These are phyloP conservation scores for Montifringilla adamsi DNA, from an alignment of 2,113 vertebrate genomes.

Conservation along the genomic window DNA sequence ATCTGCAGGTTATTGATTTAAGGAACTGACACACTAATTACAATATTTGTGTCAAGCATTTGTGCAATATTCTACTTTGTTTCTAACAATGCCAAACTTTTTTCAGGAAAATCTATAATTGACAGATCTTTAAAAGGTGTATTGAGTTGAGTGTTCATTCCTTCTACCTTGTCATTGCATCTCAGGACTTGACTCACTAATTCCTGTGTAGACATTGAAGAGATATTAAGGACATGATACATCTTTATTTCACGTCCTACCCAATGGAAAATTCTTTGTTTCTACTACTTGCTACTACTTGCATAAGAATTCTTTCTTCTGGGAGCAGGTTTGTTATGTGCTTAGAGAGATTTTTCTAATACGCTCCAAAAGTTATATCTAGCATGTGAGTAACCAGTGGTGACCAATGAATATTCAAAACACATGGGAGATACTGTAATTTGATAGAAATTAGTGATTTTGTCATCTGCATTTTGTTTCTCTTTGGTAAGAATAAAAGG, in stretches of 20 bases:
- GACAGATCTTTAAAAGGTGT: neutral
- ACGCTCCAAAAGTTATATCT: neutral
- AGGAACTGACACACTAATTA: neutral
- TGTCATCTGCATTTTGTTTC: neutral
- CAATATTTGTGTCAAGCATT: neutral
- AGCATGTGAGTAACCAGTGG: neutral
- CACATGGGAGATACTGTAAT: neutral
- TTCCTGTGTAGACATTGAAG: accelerated
- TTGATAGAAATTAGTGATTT: neutral
- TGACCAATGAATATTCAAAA: neutral
- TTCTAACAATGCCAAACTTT: neutral
- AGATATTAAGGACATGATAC: neutral
- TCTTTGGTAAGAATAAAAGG: neutral
- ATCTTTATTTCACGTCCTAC: neutral
- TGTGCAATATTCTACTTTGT: neutral
- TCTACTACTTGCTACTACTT: neutral
- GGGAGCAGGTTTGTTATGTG: neutral
- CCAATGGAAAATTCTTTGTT: neutral
- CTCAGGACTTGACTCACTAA: neutral
- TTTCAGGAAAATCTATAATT: neutral
- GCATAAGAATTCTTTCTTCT: neutral
- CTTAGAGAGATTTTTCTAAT: neutral
- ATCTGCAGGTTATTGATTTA: neutral
- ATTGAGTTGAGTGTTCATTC: neutral
- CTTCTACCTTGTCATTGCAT: neutral